A percentile compares a stretch with the other conserved stretches of the same genome.
These are phyloP conservation scores for Drosophila littoralis DNA, from an alignment of 1,140 invertebrate species.

Conservation along the genomic window DNA sequence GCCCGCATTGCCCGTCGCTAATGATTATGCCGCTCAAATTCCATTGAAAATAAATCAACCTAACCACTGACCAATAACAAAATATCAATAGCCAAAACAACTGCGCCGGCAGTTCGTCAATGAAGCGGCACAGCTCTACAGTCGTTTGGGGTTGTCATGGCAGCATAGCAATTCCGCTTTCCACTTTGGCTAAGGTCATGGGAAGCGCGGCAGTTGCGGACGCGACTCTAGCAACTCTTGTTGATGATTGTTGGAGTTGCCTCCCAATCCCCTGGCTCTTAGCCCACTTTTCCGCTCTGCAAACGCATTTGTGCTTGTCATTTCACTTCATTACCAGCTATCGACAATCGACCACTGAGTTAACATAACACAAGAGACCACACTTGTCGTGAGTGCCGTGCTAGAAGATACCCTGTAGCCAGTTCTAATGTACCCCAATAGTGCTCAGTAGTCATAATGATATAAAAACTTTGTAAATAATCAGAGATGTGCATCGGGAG, in stretches of 20 bases:
- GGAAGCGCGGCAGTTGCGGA: slow-evolving; percentile 59
- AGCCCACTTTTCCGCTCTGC: neutral
- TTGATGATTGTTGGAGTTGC: slow-evolving; percentile 33
- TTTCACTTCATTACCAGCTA: slow-evolving; percentile 59
- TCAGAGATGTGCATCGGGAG: too few relatives aligned
- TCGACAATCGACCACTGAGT: slow-evolving; percentile 49
- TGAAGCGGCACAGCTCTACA: neutral
- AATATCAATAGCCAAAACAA: slow-evolving; percentile 52
- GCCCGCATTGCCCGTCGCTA: slow-evolving; percentile 3
- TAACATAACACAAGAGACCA: slow-evolving; percentile 27
- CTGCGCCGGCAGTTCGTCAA: slow-evolving; percentile 19
- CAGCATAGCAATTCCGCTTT: slow-evolving; percentile 60
- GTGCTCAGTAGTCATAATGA: neutral
- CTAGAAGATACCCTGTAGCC: slow-evolving; percentile 9
- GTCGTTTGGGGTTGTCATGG: slow-evolving; percentile 56
- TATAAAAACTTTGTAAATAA: neutral
- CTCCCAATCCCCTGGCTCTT: neutral
- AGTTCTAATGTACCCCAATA: neutral
- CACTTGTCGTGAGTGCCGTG: slow-evolving; percentile 10
- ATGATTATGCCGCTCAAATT: slow-evolving; percentile 67
- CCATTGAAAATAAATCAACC: slow-evolving; percentile 76
- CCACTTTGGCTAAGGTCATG: slow-evolving; percentile 72
- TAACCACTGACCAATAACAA: slow-evolving; percentile 57
- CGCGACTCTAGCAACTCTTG: slow-evolving; percentile 11
- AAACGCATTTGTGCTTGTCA: slow-evolving; percentile 56